phyloP scores from a whole-genome alignment of 1,140 invertebrate genomes.

The Drosophila funebris region DNA sequence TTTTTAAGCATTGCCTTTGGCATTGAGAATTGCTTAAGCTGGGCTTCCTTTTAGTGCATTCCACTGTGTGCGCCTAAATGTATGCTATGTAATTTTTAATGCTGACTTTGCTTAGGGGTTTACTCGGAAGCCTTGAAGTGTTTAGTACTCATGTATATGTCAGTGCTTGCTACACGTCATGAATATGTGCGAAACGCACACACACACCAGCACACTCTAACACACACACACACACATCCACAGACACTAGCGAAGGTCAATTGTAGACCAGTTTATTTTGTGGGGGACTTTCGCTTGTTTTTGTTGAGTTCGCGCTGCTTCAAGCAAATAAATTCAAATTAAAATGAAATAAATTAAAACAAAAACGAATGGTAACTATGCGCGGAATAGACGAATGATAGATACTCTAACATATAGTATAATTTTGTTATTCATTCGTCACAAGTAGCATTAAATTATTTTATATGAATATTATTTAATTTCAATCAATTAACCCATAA shows the following conservation, averaged over 20 bases:
- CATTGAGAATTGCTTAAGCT: background rate
- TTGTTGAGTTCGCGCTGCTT: constrained; percentile 1
- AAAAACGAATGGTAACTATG: constrained; percentile 15
- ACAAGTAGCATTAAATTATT: too few species aligned
- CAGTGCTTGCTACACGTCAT: constrained; percentile 1
- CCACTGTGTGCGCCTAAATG: constrained; percentile 57
- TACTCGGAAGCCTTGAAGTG: constrained; percentile 4
- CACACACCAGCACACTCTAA: background rate
- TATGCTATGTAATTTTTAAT: constrained; percentile 61
- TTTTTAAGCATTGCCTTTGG: background rate
- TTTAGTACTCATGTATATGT: constrained; percentile 3
- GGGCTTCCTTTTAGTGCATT: constrained; percentile 40
- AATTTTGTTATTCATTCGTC: too few species aligned
- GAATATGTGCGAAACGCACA: constrained; percentile 4
- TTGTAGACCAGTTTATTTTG: constrained; percentile 34
- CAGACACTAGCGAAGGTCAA: constrained; percentile 26
- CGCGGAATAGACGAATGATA: background rate
- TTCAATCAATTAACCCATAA: too few species aligned
- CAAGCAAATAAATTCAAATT: constrained; percentile 70
- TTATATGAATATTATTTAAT: too few species aligned
- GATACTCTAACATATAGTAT: constrained; percentile 2
- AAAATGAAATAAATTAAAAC: constrained; percentile 71
- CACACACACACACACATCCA: background rate
- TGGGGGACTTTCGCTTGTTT: background rate
- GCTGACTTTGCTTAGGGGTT: constrained; percentile 14